Percentiles rank a stretch among this genome's conserved stretches.
Evolutionary conservation across 2,888 invertebrate species (phyloP).

Genomic region (Dynastes maya): DNA sequence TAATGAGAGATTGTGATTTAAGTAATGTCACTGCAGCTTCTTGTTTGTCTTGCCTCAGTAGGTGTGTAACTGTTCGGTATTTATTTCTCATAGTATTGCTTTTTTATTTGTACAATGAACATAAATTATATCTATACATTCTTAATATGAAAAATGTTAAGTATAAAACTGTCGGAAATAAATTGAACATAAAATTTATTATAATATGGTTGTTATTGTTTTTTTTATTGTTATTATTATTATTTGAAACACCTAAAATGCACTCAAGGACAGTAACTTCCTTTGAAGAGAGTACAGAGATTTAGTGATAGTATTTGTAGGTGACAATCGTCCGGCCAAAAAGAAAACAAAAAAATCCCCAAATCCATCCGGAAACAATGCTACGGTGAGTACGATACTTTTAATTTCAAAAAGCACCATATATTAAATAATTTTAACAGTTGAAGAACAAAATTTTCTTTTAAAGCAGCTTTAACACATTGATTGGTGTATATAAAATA

Average conservation of each 20-base stretch:
- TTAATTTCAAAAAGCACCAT: neutral
- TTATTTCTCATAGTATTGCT: conserved; percentile 53
- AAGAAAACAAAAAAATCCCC: conserved; percentile 74
- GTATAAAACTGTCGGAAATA: conserved; percentile 65
- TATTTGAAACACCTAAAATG: conserved; percentile 51
- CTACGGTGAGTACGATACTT: conserved; percentile 51
- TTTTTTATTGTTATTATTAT: conserved; percentile 29
- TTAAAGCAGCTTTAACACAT: conserved; percentile 11
- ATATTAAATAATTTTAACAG: conserved; percentile 20
- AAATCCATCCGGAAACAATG: conserved; percentile 61
- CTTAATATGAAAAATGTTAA: conserved; percentile 63
- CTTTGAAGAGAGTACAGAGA: conserved; percentile 7
- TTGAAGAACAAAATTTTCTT: conserved; percentile 39
- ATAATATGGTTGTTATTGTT: conserved; percentile 61
- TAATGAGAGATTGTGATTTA: conserved; percentile 55
- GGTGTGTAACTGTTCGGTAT: conserved; percentile 57
- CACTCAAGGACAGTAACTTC: conserved; percentile 52
- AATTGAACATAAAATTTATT: conserved; percentile 65
- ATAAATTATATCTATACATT: conserved; percentile 56
- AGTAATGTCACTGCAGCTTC: conserved; percentile 52
- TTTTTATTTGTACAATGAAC: conserved; percentile 61
- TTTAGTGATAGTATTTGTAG: conserved; percentile 62
- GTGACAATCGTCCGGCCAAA: conserved; percentile 70
- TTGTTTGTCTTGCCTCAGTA: conserved; percentile 65
- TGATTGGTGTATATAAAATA: conserved; percentile 7